phyloP scores from a whole-genome alignment of 1,140 invertebrate species.

The Eulimnadia texana region DNA sequence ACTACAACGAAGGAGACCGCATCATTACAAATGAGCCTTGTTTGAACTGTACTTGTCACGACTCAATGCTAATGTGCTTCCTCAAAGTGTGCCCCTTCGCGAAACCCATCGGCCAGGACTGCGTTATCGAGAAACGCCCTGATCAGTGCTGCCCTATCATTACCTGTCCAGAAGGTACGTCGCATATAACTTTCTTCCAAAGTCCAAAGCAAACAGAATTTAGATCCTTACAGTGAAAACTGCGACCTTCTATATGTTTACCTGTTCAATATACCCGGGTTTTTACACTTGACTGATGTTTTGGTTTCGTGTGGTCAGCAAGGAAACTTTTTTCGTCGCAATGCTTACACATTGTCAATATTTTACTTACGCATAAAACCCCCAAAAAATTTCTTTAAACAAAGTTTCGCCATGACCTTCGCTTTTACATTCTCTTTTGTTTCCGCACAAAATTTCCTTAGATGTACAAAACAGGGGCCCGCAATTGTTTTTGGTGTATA shows the following conservation, averaged over 20 bases:
- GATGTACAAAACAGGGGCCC: background rate
- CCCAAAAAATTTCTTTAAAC: too few relatives aligned
- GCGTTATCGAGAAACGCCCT: slow-evolving; percentile 70
- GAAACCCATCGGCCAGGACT: slow-evolving; percentile 79
- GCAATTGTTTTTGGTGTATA: background rate
- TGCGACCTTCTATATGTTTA: background rate
- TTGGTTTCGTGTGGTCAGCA: background rate
- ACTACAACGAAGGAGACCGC: slow-evolving; percentile 79
- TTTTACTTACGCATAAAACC: background rate
- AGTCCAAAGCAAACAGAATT: background rate
- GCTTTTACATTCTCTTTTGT: too few relatives aligned
- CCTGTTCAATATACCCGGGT: background rate
- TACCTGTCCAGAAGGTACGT: slow-evolving; percentile 70
- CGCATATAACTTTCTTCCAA: background rate
- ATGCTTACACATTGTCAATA: background rate
- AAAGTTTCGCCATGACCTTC: too few relatives aligned
- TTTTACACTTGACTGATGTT: background rate
- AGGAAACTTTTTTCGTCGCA: background rate
- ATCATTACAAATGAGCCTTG: slow-evolving; percentile 90
- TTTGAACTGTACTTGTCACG: slow-evolving; percentile 87
- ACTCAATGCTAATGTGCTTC: slow-evolving; percentile 89
- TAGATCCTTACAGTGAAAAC: background rate
- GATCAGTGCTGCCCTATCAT: slow-evolving; percentile 88
- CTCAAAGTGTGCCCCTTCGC: slow-evolving; percentile 82
- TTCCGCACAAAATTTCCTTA: background rate